These are phyloP conservation scores for Drosophila koepferae DNA, from an alignment of 2,888 invertebrate genomes.

Conservation along the genomic window DNA sequence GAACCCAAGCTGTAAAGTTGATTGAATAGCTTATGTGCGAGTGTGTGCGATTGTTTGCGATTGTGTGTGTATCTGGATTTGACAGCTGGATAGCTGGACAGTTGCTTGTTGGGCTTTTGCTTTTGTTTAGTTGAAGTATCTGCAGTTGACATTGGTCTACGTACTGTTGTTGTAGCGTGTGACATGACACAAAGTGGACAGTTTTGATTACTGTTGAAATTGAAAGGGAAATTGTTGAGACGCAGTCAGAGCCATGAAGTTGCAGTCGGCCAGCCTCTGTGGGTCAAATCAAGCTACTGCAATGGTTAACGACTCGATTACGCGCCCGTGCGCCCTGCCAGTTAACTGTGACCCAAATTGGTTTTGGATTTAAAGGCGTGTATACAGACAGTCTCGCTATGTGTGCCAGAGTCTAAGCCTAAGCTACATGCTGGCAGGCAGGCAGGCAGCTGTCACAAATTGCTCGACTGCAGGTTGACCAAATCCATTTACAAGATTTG, in stretches of 20 bases:
- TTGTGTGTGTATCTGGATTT: constrained; percentile 44
- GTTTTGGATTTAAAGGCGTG: constrained; percentile 58
- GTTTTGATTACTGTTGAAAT: constrained; percentile 78
- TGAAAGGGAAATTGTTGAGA: constrained; percentile 76
- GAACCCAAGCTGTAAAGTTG: constrained; percentile 67
- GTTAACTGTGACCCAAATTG: constrained; percentile 62
- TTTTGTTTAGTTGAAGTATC: constrained; percentile 59
- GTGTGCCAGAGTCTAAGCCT: constrained; percentile 39
- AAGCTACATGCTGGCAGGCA: constrained; percentile 33
- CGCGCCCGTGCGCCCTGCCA: constrained; percentile 16
- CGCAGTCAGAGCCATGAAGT: constrained; percentile 56
- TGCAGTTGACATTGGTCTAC: constrained; percentile 49
- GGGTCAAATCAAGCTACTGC: constrained; percentile 59
- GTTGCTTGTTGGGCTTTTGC: constrained; percentile 57
- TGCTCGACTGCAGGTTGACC: constrained; percentile 46
- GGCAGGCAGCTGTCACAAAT: constrained; percentile 52
- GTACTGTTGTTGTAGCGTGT: constrained; percentile 66
- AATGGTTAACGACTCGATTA: constrained; percentile 49
- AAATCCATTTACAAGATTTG: constrained; percentile 43
- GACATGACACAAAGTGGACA: constrained; percentile 78
- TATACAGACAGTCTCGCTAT: constrained; percentile 24
- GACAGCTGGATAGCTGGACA: constrained; percentile 62
- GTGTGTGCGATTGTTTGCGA: constrained; percentile 20
- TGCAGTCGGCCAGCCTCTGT: constrained; percentile 31
- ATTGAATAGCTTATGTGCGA: constrained; percentile 65